phyloP scores from a whole-genome alignment of 1,140 invertebrate genomes.

The Meloidogyne exigua region DNA sequence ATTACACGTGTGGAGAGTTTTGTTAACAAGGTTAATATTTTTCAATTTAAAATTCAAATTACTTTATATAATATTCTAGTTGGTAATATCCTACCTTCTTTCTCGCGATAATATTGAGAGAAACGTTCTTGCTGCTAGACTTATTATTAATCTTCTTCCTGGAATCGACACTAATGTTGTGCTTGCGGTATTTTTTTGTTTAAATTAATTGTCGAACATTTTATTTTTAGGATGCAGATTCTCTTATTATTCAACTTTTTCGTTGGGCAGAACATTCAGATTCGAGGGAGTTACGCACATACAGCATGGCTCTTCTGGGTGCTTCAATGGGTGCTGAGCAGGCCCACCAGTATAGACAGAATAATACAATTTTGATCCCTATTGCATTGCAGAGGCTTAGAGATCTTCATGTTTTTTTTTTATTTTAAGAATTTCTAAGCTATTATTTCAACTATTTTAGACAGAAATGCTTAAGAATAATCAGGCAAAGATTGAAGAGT shows the following conservation, averaged over 20 bases:
- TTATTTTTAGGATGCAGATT: conserved; percentile 42
- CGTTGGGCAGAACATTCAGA: conserved; percentile 45
- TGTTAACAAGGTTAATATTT: conserved; percentile 36
- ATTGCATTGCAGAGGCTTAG: conserved; percentile 36
- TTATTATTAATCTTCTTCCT: conserved; percentile 35
- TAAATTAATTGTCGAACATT: neutral
- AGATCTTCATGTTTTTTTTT: conserved; percentile 43
- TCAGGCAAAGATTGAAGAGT: conserved; percentile 17
- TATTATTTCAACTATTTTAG: conserved; percentile 19
- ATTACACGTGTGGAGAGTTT: conserved; percentile 35
- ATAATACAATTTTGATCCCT: conserved; percentile 36
- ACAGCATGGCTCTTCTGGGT: conserved; percentile 39
- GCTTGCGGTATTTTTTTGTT: conserved; percentile 16
- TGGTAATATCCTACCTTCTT: conserved; percentile 43
- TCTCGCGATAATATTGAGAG: conserved; percentile 33
- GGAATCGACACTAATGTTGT: conserved; percentile 41
- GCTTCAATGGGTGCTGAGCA: conserved; percentile 40
- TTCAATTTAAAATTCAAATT: conserved; percentile 24
- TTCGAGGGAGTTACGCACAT: conserved; percentile 44
- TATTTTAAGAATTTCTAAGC: conserved; percentile 19
- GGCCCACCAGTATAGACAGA: conserved; percentile 34
- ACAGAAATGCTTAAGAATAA: conserved; percentile 39
- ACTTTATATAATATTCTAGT: too few species aligned
- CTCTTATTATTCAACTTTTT: conserved; percentile 38
- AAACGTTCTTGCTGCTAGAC: conserved; percentile 43